Evolutionary conservation across 2,113 vertebrate species (phyloP), one percentile per base, ranked within the genome.

Genomic region (Lampris incognitus): DNA sequence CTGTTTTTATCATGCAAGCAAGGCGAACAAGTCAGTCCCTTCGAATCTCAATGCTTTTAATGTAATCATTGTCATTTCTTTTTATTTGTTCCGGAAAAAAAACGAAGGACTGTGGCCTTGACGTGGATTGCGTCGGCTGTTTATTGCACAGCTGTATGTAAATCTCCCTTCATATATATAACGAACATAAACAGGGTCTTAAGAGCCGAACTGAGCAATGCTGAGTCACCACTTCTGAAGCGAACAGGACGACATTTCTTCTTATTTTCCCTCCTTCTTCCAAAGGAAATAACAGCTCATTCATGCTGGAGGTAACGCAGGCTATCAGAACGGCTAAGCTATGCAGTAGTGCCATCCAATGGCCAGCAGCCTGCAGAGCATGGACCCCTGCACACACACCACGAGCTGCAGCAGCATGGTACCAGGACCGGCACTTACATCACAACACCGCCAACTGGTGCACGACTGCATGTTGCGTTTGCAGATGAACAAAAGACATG

Each of bases 321-420:
- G 6, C 36, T 38, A 58, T 51, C 44, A 1, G 39, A 24, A 54
- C 1, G 60, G 13, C 83, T 89, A 59, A 46, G 86, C 78, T 91
- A 87, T 92, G 85, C 90, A 89, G 93, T 89, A 94, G 89, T 93
- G 94, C 94, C 94, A 94, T 92, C 94, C 94, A 90, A 91, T 94
- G 94, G 92, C 69, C 72, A 81, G 46, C 3, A 8, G 76, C 64
- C 36, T 38, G 52, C 40, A 63, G 56, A 79, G 59, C 74, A 84
- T 9, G 11, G 8, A 48, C 37, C 40, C 4, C 42, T 36, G 8
- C 24, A 39, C 0, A 57, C 42, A 11, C 46, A 38, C 49, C 36
- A 4, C 48, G 24, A 24, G 24, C 24, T 24, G 41, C 46, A 36
- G 37, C 44, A 6, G n/a, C 4, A 70, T 52, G 46, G 4, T 44